Base-by-base conservation (phyloP, 2,888 invertebrate genomes). In the Macrosoma leucophasiata region DNA sequence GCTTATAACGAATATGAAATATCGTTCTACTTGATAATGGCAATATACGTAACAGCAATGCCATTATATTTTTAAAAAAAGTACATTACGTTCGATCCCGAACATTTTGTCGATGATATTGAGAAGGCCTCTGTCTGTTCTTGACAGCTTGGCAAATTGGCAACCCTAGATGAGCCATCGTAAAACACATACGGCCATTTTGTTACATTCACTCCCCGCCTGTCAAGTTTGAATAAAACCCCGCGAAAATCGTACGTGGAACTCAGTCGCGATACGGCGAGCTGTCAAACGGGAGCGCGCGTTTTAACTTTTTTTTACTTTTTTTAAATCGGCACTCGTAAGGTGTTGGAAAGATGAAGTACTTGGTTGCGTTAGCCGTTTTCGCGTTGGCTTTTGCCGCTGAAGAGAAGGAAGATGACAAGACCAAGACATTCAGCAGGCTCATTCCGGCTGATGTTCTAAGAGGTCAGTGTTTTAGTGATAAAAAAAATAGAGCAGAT, bases 381-480 rank as follows among this genome's bases (percentile, higher is more conserved):
- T 63, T 87, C 54, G 82, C 86, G 46, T 60, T 85, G 55, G 79
- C 87, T 49, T 77, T 88, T 48, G 78, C 88, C 46, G 86, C 86
- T 46, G 85, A 85, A 43, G 87, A 86, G 41, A 85, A 85, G 51
- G 79, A 78, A 41, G 86, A 86, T 22, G 86, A 88, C 4, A 85
- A 86, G 40, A 86, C 90, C 29, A 93, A 90, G 71, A 90, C 92
- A 26, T 95, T 88, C 86, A 91, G 89, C 61, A 87, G 95, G 48
- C 84, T 95, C 50, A 95, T 95, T 55, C 95, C 95, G 22, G 95
- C 95, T 55, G 95, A 95, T 76, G 93, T 94, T 20, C 87, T 95
- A 44, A 90, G 95, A 89, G 95, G 95, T 95, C 82, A 86, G 87
- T 85, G 52, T 6, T 29, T 45, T 33, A 3, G 9, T 8, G 13